A percentile compares a stretch with the other conserved stretches of the same genome.
These are phyloP conservation scores for Tamias sibiricus DNA, from an alignment of 2,113 vertebrate genomes.

Conservation along the genomic window DNA sequence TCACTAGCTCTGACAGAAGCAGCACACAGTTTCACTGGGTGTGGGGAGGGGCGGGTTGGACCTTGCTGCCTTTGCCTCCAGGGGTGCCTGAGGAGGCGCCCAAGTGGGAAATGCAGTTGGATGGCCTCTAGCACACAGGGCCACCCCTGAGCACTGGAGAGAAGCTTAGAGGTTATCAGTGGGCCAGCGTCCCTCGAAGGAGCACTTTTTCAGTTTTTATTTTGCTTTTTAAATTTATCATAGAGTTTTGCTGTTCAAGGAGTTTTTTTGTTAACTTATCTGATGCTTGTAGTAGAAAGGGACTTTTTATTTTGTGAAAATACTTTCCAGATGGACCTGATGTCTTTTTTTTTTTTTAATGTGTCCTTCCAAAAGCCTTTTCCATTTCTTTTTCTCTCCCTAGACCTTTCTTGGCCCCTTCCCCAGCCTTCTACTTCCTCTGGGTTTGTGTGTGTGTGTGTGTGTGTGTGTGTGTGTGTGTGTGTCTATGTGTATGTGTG, in stretches of 20 bases:
- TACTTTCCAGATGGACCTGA: slow-evolving; percentile 55
- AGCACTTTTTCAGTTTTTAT: slow-evolving; percentile 52
- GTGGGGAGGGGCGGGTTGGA: too few relatives aligned
- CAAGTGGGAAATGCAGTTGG: neutral
- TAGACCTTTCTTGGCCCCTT: neutral
- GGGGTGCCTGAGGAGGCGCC: neutral
- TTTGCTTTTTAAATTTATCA: slow-evolving; percentile 47
- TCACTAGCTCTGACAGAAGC: neutral
- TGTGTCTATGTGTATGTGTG: too few relatives aligned
- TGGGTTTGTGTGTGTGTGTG: neutral
- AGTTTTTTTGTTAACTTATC: slow-evolving; percentile 59
- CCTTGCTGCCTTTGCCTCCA: neutral
- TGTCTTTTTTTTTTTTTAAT: slow-evolving; percentile 19
- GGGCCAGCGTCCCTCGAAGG: slow-evolving; percentile 6
- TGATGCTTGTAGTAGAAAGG: slow-evolving; percentile 1
- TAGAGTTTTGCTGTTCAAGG: slow-evolving; percentile 49
- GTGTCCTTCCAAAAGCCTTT: slow-evolving; percentile 25
- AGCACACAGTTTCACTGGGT: neutral
- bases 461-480: too few relatives aligned
- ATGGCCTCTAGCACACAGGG: neutral
- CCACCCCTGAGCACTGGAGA: neutral
- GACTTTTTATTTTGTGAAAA: slow-evolving; percentile 64
- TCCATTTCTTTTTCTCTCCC: slow-evolving; percentile 14
- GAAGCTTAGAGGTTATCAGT: neutral
- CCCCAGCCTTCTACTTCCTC: neutral